Evolutionary conservation across 92 coral and sea anemone genomes (phyloP), one percentile per base, ranked within the genome.

Genomic region (Heteractis magnifica): DNA sequence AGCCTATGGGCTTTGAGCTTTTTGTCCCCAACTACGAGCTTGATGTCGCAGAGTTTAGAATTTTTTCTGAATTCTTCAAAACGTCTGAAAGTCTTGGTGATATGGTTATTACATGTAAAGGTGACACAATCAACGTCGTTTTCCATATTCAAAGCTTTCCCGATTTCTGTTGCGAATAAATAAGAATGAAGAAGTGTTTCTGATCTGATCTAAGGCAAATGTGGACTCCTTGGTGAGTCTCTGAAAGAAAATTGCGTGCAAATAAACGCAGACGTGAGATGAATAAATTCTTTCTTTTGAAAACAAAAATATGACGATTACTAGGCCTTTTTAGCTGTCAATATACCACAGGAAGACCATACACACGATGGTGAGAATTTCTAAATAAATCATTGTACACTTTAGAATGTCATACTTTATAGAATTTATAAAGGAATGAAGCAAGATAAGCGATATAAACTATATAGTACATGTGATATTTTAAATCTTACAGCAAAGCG

Each of bases 1-100:
- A 97, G 90, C 18, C 97, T 92, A 73, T 97, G 99, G 50, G 99
- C 99, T 82, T 83, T 88, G 62, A 97, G 90, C 70, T 84, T 89
- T 76, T 85, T 94, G 82, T 94, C 96, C 14, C 97, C 98, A 77
- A 91, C 95, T 52, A 94, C 89, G 49, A 97, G 86, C 73, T 92
- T 93, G 77, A 97, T 93, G 86, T 97, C 99, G 68, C 98, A 97
- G 70, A 97, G 94, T 82, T 89, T 88, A 10, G 94, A 87, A 79
- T 91, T 94, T 71, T 84, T 88, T 75, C 98, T 90, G 83, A 92
- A 97, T 75, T 85, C 86, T 62, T 94, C 92, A 94, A 97, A 92
- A 81, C 89, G 90, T 60, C 81, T 86, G 87, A 97, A 94, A 58
- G 99, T 87, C 71, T 87, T 90, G 19, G 79, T n/a, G 64, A 94